Conservation (phyloP, 2,113 vertebrate species). For the Caracal caracal region DNA sequence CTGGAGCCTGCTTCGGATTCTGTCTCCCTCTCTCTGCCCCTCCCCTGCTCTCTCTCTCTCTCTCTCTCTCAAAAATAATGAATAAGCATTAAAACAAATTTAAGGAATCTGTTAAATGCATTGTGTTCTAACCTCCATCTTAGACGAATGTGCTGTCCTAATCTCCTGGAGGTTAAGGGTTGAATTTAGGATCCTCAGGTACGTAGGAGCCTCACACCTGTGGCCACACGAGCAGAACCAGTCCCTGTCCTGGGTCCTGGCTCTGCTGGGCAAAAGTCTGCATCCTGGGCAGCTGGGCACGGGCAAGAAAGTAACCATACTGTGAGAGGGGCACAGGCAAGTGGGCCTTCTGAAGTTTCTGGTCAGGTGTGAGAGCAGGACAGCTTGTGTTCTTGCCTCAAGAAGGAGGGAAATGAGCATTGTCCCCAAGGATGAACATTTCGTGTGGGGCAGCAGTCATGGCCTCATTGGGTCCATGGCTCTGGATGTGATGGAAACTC, state of each 20-base stretch:
- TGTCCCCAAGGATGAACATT: fast-evolving
- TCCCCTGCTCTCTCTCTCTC: no score
- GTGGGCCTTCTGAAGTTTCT: fast-evolving
- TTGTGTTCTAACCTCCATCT: fast-evolving
- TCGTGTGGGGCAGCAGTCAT: background rate
- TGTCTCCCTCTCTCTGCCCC: no score
- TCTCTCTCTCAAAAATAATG: no score
- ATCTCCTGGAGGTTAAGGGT: fast-evolving
- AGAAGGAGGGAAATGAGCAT: background rate
- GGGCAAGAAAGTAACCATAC: no score
- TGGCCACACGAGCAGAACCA: fast-evolving
- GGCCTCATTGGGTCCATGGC: fast-evolving
- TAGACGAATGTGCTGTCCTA: fast-evolving
- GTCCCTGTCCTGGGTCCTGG: fast-evolving
- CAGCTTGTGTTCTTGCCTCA: fast-evolving
- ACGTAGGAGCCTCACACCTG: fast-evolving
- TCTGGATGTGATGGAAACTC: background rate
- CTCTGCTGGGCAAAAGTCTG: fast-evolving
- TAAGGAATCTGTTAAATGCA: fast-evolving
- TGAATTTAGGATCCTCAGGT: background rate
- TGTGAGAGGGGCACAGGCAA: fast-evolving
- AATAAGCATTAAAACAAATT: no score
- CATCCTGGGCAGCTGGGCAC: fast-evolving
- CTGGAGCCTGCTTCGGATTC: no score
- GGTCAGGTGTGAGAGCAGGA: background rate